Evolutionary conservation across 2,888 invertebrate genomes (phyloP), one percentile per base, ranked within the genome.

Genomic region (Elegia similella): DNA sequence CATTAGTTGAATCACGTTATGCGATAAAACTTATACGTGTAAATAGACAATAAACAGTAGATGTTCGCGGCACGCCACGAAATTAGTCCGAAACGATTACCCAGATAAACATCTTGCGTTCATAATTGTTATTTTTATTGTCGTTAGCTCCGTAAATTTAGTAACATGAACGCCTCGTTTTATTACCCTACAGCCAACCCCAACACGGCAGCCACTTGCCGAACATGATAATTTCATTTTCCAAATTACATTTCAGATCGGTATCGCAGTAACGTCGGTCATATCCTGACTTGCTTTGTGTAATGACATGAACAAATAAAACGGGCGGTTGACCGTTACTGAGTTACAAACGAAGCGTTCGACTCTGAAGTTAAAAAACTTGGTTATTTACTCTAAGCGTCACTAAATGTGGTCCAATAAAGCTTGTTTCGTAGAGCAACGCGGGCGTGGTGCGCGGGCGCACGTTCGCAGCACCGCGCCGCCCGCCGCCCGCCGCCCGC

Each of bases 21-120:
- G 70, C 65, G 71, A 76, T 72, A 68, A 66, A 65, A 56, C 56
- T 59, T 72, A 66, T 72, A 75, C 76, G 72, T 78, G 78, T 80
- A 75, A 80, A 80, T 73, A 76, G 72, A 73, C 71, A 69, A 73
- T 70, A 75, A 79, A 77, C 71, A 69, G 70, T 38, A 50, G 50
- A 65, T 68, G 69, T 72, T 73, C 64, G 66, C 60, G 59, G 65
- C 58, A 50, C 64, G 69, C 70, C 68, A 67, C 72, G 75, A 69
- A 80, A 82, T 85, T 83, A 80, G 79, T 78, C 70, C 66, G 78
- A 80, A 85, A 73, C 83, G 75, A 86, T 86, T 86, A 84, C 70
- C 60, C 59, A 69, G 87, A 87, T 86, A 86, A 60, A 54, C 60
- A 85, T 86, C 86, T 70, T 70, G 62, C 67, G 65, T 67, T 66